Evolutionary conservation across 2,888 invertebrate genomes (phyloP).

Genomic region (Temnothorax unifasciatus): DNA sequence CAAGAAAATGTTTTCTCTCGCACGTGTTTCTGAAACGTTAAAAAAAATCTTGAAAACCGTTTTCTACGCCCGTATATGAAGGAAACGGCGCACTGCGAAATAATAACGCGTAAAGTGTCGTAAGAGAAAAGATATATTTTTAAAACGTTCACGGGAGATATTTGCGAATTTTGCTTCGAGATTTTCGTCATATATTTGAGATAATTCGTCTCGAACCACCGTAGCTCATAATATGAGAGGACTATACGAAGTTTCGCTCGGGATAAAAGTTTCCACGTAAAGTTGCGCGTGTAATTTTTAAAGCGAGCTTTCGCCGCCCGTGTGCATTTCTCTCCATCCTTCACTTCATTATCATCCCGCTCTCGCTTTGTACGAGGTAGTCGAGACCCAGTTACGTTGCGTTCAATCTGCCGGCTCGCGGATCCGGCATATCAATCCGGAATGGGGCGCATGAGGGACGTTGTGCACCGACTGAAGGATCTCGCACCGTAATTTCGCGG

Average conservation of each 20-base stretch:
- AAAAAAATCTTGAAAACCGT: background rate
- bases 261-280: constrained; percentile 17
- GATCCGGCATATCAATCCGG: constrained; percentile 6
- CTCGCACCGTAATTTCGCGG: constrained; percentile 27
- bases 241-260: background rate
- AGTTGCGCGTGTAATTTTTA: constrained; percentile 10
- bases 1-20: background rate
- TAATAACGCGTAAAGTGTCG: background rate
- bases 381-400: background rate
- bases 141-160: background rate
- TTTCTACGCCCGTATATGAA: no score
- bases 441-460: background rate
- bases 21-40: background rate
- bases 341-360: background rate
- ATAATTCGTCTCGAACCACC: background rate
- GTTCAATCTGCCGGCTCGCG: background rate
- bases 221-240: background rate
- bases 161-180: background rate
- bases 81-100: background rate
- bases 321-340: background rate
- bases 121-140: background rate
- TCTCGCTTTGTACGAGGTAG: background rate
- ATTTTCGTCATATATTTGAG: background rate
- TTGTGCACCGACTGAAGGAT: background rate
- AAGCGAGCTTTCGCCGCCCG: background rate